Evolutionary conservation across 2,113 vertebrate species (phyloP), one percentile per base, ranked within the genome.

Genomic region (Cottus gobio): DNA sequence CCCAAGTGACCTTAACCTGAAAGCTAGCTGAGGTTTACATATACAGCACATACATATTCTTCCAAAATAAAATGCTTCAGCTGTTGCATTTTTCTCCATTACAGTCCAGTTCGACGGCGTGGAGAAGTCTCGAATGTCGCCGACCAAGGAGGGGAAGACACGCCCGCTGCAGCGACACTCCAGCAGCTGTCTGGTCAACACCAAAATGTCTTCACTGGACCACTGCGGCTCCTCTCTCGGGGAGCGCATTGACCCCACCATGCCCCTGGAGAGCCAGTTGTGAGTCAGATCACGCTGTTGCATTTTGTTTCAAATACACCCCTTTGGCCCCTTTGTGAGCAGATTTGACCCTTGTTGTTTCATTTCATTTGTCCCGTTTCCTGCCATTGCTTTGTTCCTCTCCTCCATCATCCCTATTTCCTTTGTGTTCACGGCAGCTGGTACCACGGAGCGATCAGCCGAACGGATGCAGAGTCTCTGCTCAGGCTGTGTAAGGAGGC

Each of bases 401-500:
- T 44, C 1, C 5, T 9, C 34, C 50, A 76, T 46, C 48, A n/a
- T 58, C 9, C 10, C 12, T 52, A 0, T 77, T 37, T 66, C 42
- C 48, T 24, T 6, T 9, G 15, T 18, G 52, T 60, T 28, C 22
- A 5, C 37, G 77, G 80, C 87, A 99, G 98, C 93, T 99, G 98
- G 98, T 99, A 99, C 94, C 98, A 99, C 0, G 98, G 98, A 79
- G 96, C 98, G 63, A 98, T 99, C 95, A 98, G 98, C 88, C 94
- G 98, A 74, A 98, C 97, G 0, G 98, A 98, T 0, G 98, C 98
- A 0, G 98, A 99, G 95, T 96, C 96, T 39, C 94, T 99, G 87
- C 96, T 99, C 88, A 91, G 97, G 87, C 91, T 99, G 85, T 99
- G 98, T 93, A 98, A 98, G 90, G 98, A 99, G 89, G 97, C 98